phyloP scores from a whole-genome alignment of 2,113 vertebrate genomes.

The Hippocampus barbouri region DNA sequence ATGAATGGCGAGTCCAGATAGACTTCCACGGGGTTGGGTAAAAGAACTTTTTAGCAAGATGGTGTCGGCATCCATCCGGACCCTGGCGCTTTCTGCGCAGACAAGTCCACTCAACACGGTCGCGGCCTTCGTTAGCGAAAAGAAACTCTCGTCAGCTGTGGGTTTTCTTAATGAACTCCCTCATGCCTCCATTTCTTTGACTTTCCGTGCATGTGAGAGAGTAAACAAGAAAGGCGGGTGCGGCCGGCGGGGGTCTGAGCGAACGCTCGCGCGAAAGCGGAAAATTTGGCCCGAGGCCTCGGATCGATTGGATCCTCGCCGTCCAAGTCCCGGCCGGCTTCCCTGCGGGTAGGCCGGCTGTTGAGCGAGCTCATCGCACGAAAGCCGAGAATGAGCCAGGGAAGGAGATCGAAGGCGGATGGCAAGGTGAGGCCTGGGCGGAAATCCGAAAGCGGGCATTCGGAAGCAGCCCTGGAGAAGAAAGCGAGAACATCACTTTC shows the following conservation, averaged over 20 bases:
- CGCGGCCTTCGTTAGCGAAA: constrained; percentile 33
- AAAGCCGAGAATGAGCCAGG: constrained; percentile 36
- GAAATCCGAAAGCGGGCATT: constrained; percentile 34
- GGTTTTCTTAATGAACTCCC: constrained; percentile 64
- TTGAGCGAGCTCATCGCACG: constrained; percentile 72
- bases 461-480: constrained; percentile 44
- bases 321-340: constrained; percentile 68
- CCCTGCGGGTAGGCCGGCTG: constrained; percentile 61
- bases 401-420: not conserved
- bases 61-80: constrained; percentile 41
- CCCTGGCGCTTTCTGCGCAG: constrained; percentile 25
- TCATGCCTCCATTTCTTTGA: constrained; percentile 38
- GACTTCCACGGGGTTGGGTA: not conserved
- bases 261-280: constrained; percentile 35
- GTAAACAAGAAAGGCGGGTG: not conserved
- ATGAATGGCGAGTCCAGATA: not conserved
- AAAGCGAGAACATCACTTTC: constrained; percentile 13
- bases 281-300: constrained; percentile 58
- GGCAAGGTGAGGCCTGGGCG: constrained; percentile 2
- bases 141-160: constrained; percentile 40
- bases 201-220: constrained; percentile 23
- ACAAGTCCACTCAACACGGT: constrained; percentile 18
- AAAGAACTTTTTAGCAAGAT: constrained; percentile 20
- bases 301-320: constrained; percentile 70
- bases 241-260: constrained; percentile 22